Evolutionary conservation across 2,113 vertebrate species (phyloP).

Genomic region (Pontoporia blainvillei): DNA sequence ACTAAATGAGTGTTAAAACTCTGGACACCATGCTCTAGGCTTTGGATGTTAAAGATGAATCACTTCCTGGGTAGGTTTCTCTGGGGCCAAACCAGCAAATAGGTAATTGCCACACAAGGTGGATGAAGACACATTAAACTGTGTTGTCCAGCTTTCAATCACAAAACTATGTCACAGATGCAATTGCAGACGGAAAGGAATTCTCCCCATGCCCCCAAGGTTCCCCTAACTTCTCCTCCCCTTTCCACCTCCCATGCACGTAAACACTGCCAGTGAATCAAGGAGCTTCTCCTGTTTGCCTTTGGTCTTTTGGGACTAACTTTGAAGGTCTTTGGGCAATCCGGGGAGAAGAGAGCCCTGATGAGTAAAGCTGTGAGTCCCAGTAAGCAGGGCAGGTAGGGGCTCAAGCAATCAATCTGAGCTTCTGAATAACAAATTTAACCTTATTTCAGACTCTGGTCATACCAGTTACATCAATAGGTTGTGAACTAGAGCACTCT

Average conservation of each 20-base stretch:
- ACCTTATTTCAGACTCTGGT: not conserved
- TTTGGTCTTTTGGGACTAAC: not conserved
- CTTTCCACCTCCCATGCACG: not conserved
- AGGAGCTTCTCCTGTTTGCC: not conserved
- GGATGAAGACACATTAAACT: not conserved
- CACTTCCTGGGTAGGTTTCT: not conserved
- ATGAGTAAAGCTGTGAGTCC: not conserved
- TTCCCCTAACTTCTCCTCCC: fast-evolving
- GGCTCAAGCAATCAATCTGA: not conserved
- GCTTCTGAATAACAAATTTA: not conserved
- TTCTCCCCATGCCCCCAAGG: not conserved
- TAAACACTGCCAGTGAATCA: not conserved
- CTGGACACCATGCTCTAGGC: not conserved
- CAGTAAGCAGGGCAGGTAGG: not conserved
- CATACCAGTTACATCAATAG: not conserved
- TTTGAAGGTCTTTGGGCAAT: not conserved
- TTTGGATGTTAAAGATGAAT: not conserved
- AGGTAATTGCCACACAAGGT: not conserved
- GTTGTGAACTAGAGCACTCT: not conserved
- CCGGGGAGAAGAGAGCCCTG: not conserved
- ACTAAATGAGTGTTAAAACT: not conserved
- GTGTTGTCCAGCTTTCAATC: not conserved
- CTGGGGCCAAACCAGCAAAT: not conserved
- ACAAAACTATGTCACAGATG: not conserved
- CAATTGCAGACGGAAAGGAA: not conserved